Percentiles rank a stretch among this genome's conserved stretches.
Evolutionary conservation across 2,888 invertebrate genomes (phyloP).

Genomic region (Globia sparganii): DNA sequence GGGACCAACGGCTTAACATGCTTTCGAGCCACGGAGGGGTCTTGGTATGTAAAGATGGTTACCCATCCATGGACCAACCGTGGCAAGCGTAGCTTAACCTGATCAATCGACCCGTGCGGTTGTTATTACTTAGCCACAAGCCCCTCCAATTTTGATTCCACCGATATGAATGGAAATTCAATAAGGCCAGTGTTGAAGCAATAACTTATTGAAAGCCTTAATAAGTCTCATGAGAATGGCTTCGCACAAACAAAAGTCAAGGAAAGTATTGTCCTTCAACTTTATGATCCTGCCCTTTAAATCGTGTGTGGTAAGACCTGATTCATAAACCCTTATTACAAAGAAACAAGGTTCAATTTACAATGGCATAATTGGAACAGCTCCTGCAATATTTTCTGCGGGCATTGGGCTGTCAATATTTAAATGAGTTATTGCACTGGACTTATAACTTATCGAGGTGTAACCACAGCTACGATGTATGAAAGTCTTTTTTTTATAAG

Average conservation of each 20-base stretch:
- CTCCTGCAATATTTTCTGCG: conserved; percentile 56
- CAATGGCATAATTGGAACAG: conserved; percentile 9
- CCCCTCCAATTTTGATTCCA: no score
- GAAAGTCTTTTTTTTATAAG: conserved; percentile 31
- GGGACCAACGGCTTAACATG: no score
- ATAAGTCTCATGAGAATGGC: conserved; percentile 54
- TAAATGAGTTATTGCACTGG: conserved; percentile 66
- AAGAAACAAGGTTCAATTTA: conserved; percentile 25
- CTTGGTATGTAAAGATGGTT: no score
- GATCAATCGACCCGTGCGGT: no score
- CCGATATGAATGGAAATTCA: conserved; percentile 45
- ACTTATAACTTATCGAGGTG: conserved; percentile 39
- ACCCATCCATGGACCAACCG: no score
- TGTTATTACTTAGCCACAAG: no score
- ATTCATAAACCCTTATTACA: conserved; percentile 15
- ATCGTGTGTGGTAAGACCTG: conserved; percentile 48
- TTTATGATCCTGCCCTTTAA: conserved; percentile 61
- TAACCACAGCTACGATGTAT: conserved; percentile 54
- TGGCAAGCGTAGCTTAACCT: no score
- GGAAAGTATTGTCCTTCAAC: conserved; percentile 73
- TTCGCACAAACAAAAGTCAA: conserved; percentile 60
- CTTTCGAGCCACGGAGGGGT: no score
- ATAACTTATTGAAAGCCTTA: conserved; percentile 57
- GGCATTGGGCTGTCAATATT: conserved; percentile 67
- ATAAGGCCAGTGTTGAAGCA: conserved; percentile 57